phyloP scores from a whole-genome alignment of 1,140 invertebrate species.

The Brachionus asplanchnoidis region DNA sequence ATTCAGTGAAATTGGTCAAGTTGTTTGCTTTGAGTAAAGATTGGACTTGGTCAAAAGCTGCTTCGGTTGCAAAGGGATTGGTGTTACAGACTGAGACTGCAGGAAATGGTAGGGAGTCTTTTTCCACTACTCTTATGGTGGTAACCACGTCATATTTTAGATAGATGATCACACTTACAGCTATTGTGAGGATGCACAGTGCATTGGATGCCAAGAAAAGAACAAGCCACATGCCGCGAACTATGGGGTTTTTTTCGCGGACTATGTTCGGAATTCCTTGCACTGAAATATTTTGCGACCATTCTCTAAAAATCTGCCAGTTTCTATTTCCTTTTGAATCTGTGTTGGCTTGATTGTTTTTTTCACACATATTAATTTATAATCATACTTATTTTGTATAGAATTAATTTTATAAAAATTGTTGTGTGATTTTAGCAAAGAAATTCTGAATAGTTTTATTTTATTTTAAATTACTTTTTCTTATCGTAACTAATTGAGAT shows the following conservation, averaged over 20 bases:
- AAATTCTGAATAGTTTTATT: too few species aligned
- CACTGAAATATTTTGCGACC: not conserved
- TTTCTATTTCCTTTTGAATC: too few species aligned
- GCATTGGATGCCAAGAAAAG: not conserved
- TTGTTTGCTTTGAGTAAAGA: not conserved
- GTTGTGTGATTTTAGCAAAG: too few species aligned
- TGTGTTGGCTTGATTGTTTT: too few species aligned
- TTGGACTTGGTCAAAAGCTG: not conserved
- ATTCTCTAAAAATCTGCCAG: not conserved
- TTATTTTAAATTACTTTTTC: too few species aligned
- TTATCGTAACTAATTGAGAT: too few species aligned
- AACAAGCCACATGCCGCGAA: not conserved
- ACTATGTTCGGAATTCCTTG: not conserved
- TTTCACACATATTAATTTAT: too few species aligned
- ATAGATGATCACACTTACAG: not conserved
- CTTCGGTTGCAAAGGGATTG: not conserved
- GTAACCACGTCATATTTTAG: not conserved
- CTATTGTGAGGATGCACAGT: not conserved
- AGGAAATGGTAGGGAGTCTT: not conserved
- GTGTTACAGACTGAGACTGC: not conserved
- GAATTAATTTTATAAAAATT: too few species aligned
- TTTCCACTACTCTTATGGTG: not conserved
- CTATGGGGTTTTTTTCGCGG: not conserved
- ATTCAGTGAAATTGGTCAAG: not conserved
- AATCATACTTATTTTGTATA: too few species aligned